Percentiles rank a stretch among this genome's conserved stretches.
Evolutionary conservation across 2,797 vertebrate genomes (phyloP).

Genomic region (Calcarius lapponicus): DNA sequence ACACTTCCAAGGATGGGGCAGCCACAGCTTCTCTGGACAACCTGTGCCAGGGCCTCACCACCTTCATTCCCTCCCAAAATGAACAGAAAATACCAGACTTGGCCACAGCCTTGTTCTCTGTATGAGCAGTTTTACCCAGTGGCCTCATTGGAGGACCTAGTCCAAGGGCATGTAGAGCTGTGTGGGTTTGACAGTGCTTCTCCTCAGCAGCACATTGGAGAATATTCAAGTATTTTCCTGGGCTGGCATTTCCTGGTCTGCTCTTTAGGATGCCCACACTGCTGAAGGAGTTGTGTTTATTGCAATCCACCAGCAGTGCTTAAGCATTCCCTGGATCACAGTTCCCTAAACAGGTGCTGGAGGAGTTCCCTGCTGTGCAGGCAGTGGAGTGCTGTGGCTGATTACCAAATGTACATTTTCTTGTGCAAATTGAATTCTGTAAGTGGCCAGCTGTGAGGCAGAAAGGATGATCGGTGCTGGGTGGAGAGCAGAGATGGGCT

Average conservation of each 20-base stretch:
- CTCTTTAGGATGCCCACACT: background rate
- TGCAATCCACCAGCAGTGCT: background rate
- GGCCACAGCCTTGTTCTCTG: background rate
- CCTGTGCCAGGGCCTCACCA: background rate
- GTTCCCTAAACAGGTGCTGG: background rate
- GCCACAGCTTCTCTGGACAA: background rate
- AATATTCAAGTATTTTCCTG: background rate
- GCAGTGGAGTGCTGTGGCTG: background rate
- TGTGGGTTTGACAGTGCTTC: background rate
- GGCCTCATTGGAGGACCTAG: background rate
- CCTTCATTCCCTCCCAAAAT: background rate
- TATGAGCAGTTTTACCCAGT: background rate
- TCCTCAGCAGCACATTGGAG: background rate
- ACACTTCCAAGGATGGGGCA: background rate
- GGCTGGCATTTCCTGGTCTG: background rate
- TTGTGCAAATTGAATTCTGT: background rate
- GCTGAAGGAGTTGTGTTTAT: background rate
- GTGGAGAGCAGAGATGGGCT: background rate
- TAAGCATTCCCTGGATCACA: background rate
- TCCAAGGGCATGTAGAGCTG: background rate
- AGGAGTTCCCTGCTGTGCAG: background rate
- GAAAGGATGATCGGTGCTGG: background rate
- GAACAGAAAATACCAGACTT: background rate
- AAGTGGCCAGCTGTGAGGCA: background rate
- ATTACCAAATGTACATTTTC: background rate